A percentile compares a stretch with the other conserved stretches of the same genome.
Conservation (phyloP, 2,888 invertebrate species). For the Lasioglossum oenotherae region DNA sequence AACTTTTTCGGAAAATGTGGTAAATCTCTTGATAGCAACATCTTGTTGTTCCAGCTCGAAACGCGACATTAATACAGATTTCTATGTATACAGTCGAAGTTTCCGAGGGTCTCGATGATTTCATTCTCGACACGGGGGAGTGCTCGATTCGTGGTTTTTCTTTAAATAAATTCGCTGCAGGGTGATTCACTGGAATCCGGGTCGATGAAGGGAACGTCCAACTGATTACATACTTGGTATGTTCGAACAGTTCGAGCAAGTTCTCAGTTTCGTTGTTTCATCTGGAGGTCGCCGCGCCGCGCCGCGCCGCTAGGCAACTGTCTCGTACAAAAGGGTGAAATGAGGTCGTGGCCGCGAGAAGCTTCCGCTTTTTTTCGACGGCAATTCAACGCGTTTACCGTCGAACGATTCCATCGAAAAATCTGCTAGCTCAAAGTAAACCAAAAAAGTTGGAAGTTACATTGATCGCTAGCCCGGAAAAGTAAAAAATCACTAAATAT, state of each 20-base stretch:
- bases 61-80: neutral
- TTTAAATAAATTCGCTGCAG: constrained; percentile 44
- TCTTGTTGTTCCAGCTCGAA: neutral
- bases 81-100: neutral
- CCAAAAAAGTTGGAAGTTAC: neutral
- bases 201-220: neutral
- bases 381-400: neutral
- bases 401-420: neutral
- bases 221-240: neutral
- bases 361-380: constrained; percentile 12
- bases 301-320: constrained; percentile 27
- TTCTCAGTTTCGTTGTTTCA: constrained; percentile 4
- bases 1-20: neutral
- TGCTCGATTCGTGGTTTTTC: constrained; percentile 41
- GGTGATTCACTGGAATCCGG: constrained; percentile 40
- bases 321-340: constrained; percentile 45
- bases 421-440: neutral
- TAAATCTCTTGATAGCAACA: neutral
- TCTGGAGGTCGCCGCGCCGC: neutral
- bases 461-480: neutral
- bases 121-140: constrained; percentile 7
- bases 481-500: constrained; percentile 57
- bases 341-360: constrained; percentile 35
- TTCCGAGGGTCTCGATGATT: neutral
- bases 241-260: constrained; percentile 11